Evolutionary conservation across 2,888 invertebrate genomes (phyloP), one percentile per base, ranked within the genome.

Genomic region (Coecobrya sp.): DNA sequence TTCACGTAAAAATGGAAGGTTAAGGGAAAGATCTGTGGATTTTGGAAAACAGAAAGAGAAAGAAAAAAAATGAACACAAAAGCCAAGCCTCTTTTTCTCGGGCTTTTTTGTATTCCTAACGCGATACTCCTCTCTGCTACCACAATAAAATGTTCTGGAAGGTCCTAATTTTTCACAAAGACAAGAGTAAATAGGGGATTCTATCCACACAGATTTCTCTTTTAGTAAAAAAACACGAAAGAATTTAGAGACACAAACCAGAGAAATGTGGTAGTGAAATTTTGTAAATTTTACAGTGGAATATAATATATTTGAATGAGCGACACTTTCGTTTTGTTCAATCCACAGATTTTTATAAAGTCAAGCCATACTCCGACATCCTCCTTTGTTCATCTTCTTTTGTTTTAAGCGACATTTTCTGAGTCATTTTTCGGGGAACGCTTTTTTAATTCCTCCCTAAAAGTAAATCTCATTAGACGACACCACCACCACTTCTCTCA

Each of bases 21-120:
- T 70, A 30, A 36, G 13, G 68, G 49, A 85, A 89, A 85, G 49
- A 90, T 84, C 55, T 52, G 19, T 59, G 89, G 73, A 85, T 90
- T 82, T 89, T 8, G 36, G 52, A 68, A 76, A 76, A 45, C n/a
- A 19, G 22, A 76, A 25, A 25, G 22, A 73, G 22, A n/a, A 73
- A 73, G 22, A n/a, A 73, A 16, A 45, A 42, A 73, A 22, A 22
- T 22, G 19, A 22, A 19, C 59, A 55, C 36, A 68, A 68, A 30
- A 68, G 68, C 68, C 68, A 68, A 68, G 10, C 30, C 68, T 30
- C 30, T 68, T 62, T 36, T 79, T 25, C 45, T 62, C 73, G 19
- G 25, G 55, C 89, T 89, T 82, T 89, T 89, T 89, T 81, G 55
- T 89, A 89, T 82, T 89, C 89, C 52, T 82, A 82, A 52, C 68